Conservation (phyloP, 2,888 invertebrate genomes). For the Tineola bisselliella region DNA sequence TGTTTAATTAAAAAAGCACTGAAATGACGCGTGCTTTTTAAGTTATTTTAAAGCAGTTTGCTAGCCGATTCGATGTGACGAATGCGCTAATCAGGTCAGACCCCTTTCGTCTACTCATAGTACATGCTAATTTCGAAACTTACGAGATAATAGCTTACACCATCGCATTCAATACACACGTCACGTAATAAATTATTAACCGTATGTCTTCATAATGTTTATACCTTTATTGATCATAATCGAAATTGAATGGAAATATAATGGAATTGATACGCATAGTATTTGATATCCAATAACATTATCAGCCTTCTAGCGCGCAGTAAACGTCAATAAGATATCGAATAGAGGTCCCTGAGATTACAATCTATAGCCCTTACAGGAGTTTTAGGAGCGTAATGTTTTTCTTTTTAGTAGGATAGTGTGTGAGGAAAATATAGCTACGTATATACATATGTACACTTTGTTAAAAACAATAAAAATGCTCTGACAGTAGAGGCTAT, state of each 20-base stretch:
- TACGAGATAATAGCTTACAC: no score
- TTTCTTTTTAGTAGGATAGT: not conserved
- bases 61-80: no score
- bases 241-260: constrained; percentile 3
- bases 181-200: not conserved
- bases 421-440: not conserved
- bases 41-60: no score
- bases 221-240: not conserved
- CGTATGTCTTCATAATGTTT: not conserved
- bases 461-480: no score
- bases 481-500: no score
- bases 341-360: not conserved
- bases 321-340: not conserved
- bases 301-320: not conserved
- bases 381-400: not conserved
- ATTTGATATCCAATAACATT: constrained; percentile 9
- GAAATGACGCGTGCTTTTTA: no score
- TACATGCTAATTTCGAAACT: no score
- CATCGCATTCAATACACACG: no score
- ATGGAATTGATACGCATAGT: not conserved
- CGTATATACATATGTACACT: no score
- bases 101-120: no score
- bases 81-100: no score
- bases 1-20: no score
- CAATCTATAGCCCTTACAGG: not conserved